phyloP scores from a whole-genome alignment of 92 coral and sea anemone species.

The Heliopora coerulea region DNA sequence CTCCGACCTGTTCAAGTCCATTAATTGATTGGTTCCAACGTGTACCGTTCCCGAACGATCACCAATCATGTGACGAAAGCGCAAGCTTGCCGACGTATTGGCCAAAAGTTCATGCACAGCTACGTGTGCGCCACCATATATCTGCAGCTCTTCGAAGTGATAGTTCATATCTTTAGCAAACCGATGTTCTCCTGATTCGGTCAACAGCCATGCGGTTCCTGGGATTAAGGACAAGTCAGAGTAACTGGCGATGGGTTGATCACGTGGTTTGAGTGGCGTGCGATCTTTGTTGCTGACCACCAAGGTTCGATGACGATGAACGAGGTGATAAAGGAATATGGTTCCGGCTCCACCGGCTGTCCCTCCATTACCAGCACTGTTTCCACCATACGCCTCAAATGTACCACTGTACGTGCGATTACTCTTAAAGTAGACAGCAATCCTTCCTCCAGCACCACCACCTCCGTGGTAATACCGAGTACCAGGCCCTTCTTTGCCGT shows the following conservation, averaged over 20 bases:
- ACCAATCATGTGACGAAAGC: conserved; percentile 94
- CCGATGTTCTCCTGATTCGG: conserved; percentile 73
- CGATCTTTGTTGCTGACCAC: conserved; percentile 71
- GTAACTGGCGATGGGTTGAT: conserved; percentile 62
- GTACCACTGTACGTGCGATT: conserved; percentile 86
- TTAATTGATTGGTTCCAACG: conserved; percentile 74
- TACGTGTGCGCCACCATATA: conserved; percentile 84
- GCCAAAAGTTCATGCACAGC: conserved; percentile 76
- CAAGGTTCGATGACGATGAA: conserved; percentile 77
- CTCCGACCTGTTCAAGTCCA: conserved; percentile 78
- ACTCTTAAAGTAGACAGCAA: conserved; percentile 80
- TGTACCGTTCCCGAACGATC: conserved; percentile 93
- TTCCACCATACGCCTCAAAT: conserved; percentile 82
- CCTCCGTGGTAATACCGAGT: conserved; percentile 68
- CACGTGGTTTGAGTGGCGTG: conserved; percentile 58
- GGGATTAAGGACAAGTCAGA: conserved; percentile 68
- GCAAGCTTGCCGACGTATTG: conserved; percentile 72
- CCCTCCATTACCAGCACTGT: conserved; percentile 53
- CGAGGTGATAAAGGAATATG: conserved; percentile 69
- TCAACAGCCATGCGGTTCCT: conserved; percentile 85
- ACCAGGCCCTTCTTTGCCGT: conserved; percentile 60
- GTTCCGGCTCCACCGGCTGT: conserved; percentile 88
- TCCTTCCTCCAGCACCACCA: conserved; percentile 90
- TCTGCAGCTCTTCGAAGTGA: conserved; percentile 84
- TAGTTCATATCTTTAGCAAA: conserved; percentile 81